A percentile compares a stretch with the other conserved stretches of the same genome.
Conservation (phyloP, 2,888 invertebrate species). For the Lasioglossum zephyrum region DNA sequence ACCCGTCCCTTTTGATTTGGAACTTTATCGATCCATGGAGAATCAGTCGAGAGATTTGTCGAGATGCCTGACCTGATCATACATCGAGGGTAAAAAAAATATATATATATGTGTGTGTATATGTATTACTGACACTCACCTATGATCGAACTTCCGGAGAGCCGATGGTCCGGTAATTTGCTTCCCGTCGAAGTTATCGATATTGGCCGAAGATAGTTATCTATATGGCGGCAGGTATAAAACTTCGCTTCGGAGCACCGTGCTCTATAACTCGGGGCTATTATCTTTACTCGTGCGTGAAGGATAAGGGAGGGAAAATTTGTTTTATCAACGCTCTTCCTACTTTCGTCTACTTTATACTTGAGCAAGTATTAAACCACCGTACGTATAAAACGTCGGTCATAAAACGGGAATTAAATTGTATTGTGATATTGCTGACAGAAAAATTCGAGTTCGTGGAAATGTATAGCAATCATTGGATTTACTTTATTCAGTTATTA, state of each 20-base stretch:
- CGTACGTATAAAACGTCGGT: background rate
- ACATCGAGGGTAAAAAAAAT: conserved; percentile 15
- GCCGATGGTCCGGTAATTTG: conserved; percentile 55
- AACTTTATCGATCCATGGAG: conserved; percentile 50
- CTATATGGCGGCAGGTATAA: conserved; percentile 51
- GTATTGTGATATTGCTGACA: background rate
- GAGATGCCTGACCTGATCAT: conserved; percentile 18
- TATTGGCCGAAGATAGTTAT: conserved; percentile 64
- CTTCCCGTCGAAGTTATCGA: conserved; percentile 63
- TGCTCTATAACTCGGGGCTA: conserved; percentile 47
- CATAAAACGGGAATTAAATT: background rate
- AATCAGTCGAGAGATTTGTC: conserved; percentile 35
- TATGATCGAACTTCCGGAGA: conserved; percentile 37
- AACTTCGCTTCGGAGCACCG: conserved; percentile 35
- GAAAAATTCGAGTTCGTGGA: background rate
- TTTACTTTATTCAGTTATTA: no score
- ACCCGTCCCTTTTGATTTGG: conserved; percentile 44
- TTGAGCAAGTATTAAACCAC: conserved; percentile 8
- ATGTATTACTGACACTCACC: conserved; percentile 43
- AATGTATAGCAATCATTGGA: background rate
- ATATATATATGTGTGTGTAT: background rate
- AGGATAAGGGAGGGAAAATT: conserved; percentile 59
- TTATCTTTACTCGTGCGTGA: conserved; percentile 60
- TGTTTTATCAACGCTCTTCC: conserved; percentile 43
- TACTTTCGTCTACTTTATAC: conserved; percentile 2